Evolutionary conservation across 2,113 vertebrate genomes (phyloP).

Genomic region (pig (Sus scrofa)): DNA sequence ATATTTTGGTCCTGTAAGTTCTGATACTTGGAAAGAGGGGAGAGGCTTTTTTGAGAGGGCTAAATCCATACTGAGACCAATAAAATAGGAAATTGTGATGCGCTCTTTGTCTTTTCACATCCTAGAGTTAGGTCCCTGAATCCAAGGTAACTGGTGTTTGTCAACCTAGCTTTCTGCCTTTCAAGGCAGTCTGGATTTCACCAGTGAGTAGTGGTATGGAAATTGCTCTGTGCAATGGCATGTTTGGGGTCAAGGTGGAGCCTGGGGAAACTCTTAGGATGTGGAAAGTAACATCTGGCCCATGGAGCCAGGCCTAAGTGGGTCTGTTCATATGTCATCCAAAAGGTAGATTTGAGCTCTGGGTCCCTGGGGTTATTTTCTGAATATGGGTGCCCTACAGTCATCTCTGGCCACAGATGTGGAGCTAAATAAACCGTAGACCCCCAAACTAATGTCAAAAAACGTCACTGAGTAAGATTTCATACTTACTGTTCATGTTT

Average conservation of each 20-base stretch:
- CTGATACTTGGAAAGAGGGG: slow-evolving; percentile 18
- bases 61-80: background rate
- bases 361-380: background rate
- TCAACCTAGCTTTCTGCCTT: background rate
- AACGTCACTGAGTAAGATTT: slow-evolving; percentile 43
- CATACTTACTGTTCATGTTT: slow-evolving; percentile 61
- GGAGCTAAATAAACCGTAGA: background rate
- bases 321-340: background rate
- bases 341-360: slow-evolving; percentile 15
- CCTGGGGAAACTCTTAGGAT: background rate
- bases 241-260: background rate
- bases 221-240: background rate
- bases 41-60: background rate
- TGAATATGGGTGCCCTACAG: background rate
- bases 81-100: background rate
- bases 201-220: background rate
- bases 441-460: slow-evolving; percentile 44
- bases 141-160: background rate
- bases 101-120: background rate
- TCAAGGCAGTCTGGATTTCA: background rate
- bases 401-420: background rate
- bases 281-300: background rate
- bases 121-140: background rate
- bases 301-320: background rate
- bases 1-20: background rate